A percentile compares a stretch with the other conserved stretches of the same genome.
Evolutionary conservation across 2,888 invertebrate species (phyloP).

Genomic region (Chymomyza fuscimana): DNA sequence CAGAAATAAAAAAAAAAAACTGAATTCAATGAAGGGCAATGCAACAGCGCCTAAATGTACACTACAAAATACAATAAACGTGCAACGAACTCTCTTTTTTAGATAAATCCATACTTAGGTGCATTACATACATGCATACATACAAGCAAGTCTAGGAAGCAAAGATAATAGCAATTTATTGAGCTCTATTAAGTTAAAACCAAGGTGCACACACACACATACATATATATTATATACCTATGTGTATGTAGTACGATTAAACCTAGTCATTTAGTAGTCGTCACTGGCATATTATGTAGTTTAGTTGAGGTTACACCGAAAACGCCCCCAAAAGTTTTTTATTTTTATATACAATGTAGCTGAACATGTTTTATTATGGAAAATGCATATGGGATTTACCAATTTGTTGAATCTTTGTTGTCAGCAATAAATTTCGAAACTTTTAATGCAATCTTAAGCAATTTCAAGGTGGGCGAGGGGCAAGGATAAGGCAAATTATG

Average conservation of each 20-base stretch:
- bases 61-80: constrained; percentile 57
- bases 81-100: constrained; percentile 64
- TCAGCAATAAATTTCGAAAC: constrained; percentile 19
- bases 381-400: constrained; percentile 16
- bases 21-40: background rate
- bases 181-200: constrained; percentile 19
- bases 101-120: constrained; percentile 43
- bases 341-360: constrained; percentile 21
- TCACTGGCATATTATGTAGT: constrained; percentile 17
- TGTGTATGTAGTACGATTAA: background rate
- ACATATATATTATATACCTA: background rate
- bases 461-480: constrained; percentile 28
- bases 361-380: background rate
- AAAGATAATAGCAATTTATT: constrained; percentile 11
- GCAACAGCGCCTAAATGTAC: constrained; percentile 6
- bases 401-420: constrained; percentile 50
- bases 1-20: background rate
- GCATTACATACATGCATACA: constrained; percentile 47
- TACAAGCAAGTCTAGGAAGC: background rate
- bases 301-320: constrained; percentile 27
- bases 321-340: constrained; percentile 20
- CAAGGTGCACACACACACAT: background rate
- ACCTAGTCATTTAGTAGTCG: background rate
- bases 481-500: constrained; percentile 43
- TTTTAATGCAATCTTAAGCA: constrained; percentile 16